These are phyloP conservation scores for Caenorhabditis becei DNA, from an alignment of 2,888 invertebrate genomes.

Conservation along the genomic window DNA sequence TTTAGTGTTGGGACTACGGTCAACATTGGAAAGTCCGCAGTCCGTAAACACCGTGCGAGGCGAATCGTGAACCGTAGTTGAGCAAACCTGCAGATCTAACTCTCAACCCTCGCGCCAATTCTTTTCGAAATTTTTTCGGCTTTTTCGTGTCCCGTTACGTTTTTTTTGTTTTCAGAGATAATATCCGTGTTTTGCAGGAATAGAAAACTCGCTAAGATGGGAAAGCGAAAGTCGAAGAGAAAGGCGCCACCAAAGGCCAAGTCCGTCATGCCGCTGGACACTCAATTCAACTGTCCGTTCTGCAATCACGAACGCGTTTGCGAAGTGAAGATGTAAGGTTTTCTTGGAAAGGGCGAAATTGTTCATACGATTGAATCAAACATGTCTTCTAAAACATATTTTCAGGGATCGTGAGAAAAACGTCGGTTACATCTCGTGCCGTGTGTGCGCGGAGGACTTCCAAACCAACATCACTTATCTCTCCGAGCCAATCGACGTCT, in stretches of 20 bases:
- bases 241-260: slow-evolving; percentile 95
- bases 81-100: slow-evolving; percentile 51
- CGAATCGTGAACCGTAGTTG: slow-evolving; percentile 38
- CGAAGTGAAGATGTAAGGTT: slow-evolving; percentile 95
- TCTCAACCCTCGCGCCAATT: slow-evolving; percentile 42
- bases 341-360: no score
- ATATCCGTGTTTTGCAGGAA: slow-evolving; percentile 1
- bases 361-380: no score
- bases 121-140: slow-evolving; percentile 40
- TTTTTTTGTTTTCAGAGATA: slow-evolving; percentile 15
- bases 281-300: slow-evolving; percentile 98
- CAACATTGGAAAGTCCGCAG: slow-evolving; percentile 39
- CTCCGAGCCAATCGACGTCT: slow-evolving; percentile 98
- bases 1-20: slow-evolving; percentile 21
- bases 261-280: slow-evolving; percentile 93
- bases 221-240: slow-evolving; percentile 95
- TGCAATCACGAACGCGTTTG: slow-evolving; percentile 99
- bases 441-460: slow-evolving; percentile 92
- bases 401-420: slow-evolving; percentile 94
- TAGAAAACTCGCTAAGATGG: slow-evolving; percentile 86
- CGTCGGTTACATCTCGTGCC: slow-evolving; percentile 94
- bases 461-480: slow-evolving; percentile 95
- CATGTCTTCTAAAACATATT: slow-evolving; percentile 18
- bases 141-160: slow-evolving; percentile 4
- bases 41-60: slow-evolving; percentile 10